These are phyloP conservation scores for Drosophila niveifrons DNA, from an alignment of 2,888 invertebrate species.

Conservation along the genomic window DNA sequence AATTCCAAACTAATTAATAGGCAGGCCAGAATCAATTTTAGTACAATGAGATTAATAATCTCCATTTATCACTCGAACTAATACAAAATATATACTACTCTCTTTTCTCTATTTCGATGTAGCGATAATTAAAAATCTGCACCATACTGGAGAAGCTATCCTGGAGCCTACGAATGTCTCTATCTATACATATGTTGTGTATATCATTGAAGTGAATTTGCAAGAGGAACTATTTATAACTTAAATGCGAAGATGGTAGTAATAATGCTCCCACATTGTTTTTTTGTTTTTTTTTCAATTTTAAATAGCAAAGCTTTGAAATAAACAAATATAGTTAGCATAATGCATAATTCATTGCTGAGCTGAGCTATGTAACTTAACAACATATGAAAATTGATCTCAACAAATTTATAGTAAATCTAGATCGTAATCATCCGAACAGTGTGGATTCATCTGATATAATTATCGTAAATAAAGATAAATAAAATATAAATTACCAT, in stretches of 20 bases:
- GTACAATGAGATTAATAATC: conserved; percentile 22
- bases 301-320: conserved; percentile 14
- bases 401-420: conserved; percentile 49
- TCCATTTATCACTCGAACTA: conserved; percentile 17
- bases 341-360: conserved; percentile 15
- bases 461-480: conserved; percentile 1
- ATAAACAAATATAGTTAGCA: conserved; percentile 13
- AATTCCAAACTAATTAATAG: conserved; percentile 59
- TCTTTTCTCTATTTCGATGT: conserved; percentile 9
- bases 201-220: conserved; percentile 10
- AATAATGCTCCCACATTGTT: conserved; percentile 15
- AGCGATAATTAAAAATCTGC: conserved; percentile 63
- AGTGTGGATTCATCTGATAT: conserved; percentile 16
- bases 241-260: neutral
- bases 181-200: conserved; percentile 1
- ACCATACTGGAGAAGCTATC: conserved; percentile 30
- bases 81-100: conserved; percentile 5
- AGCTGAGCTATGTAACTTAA: conserved; percentile 29
- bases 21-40: conserved; percentile 11
- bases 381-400: conserved; percentile 68
- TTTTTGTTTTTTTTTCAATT: neutral
- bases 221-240: conserved; percentile 10
- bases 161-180: conserved; percentile 15
- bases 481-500: neutral
- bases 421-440: conserved; percentile 29